A percentile compares a stretch with the other conserved stretches of the same genome.
phyloP scores from a whole-genome alignment of 1,140 invertebrate species.

The Periplaneta americana region DNA sequence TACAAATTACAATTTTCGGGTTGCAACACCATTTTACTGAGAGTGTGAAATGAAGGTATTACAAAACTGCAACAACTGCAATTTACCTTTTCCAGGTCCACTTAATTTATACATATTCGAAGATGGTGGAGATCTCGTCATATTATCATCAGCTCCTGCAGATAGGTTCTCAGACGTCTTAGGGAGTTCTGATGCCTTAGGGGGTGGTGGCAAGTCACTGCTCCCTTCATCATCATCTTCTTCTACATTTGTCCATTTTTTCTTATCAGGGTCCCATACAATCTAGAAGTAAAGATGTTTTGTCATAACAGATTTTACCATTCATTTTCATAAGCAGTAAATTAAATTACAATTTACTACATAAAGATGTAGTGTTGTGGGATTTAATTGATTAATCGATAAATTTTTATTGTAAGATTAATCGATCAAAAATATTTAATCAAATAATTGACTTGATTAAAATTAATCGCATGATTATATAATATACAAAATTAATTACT shows the following conservation, averaged over 20 bases:
- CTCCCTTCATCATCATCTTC: constrained; percentile 55
- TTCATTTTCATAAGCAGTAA: not conserved
- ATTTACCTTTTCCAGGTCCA: constrained; percentile 59
- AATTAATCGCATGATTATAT: no score
- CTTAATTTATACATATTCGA: constrained; percentile 74
- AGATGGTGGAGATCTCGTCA: constrained; percentile 40
- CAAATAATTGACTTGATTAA: no score
- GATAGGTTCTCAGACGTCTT: constrained; percentile 25
- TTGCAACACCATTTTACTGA: not conserved
- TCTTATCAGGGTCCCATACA: constrained; percentile 81
- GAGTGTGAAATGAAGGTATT: not conserved
- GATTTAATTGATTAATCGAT: no score
- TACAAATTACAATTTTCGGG: no score
- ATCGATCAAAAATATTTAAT: no score
- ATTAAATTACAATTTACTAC: no score
- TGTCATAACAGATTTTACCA: not conserved
- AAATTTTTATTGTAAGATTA: no score
- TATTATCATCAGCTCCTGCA: constrained; percentile 26
- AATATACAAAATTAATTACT: no score
- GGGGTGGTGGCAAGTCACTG: constrained; percentile 63
- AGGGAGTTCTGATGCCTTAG: constrained; percentile 57
- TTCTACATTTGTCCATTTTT: constrained; percentile 82
- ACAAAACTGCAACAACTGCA: constrained; percentile 24
- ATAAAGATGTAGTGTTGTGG: no score
- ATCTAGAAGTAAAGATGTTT: constrained; percentile 51